phyloP scores from a whole-genome alignment of 1,140 invertebrate species.

The Epicauta chinensis region DNA sequence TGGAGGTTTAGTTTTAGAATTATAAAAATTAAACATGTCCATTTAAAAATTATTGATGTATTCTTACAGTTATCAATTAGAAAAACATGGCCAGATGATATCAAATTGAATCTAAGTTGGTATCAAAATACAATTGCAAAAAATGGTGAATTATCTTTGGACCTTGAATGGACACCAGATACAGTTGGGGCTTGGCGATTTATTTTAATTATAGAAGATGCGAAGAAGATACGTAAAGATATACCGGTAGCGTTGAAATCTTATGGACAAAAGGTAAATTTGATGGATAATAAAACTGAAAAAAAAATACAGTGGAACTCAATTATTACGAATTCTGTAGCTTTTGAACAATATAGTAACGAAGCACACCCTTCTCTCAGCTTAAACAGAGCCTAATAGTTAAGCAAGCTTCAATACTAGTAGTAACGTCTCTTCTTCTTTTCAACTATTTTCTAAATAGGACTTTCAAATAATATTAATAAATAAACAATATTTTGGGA shows the following conservation, averaged over 20 bases:
- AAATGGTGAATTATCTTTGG: slow-evolving; percentile 44
- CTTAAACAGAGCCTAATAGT: no score
- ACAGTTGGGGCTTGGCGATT: slow-evolving; percentile 53
- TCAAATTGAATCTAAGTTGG: slow-evolving; percentile 50
- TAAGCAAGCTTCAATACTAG: no score
- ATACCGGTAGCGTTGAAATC: slow-evolving; percentile 56
- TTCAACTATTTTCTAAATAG: no score
- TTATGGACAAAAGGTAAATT: slow-evolving; percentile 20
- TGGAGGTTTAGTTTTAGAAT: not conserved
- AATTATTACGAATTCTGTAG: no score
- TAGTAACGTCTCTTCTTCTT: no score
- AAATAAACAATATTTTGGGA: no score
- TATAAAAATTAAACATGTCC: slow-evolving; percentile 3
- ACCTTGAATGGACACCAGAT: slow-evolving; percentile 55
- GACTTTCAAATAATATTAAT: no score
- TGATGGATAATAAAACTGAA: no score
- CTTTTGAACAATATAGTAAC: no score
- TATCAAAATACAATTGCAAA: slow-evolving; percentile 45
- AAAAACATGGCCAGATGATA: slow-evolving; percentile 50
- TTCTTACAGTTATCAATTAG: slow-evolving; percentile 53
- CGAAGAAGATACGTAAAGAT: slow-evolving; percentile 56
- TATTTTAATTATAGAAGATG: slow-evolving; percentile 55
- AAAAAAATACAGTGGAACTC: no score
- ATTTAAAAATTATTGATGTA: slow-evolving; percentile 2
- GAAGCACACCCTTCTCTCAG: no score